A percentile compares a stretch with the other conserved stretches of the same genome.
Conservation (phyloP, 2,797 vertebrate genomes). For the Sebastes diploproa region DNA sequence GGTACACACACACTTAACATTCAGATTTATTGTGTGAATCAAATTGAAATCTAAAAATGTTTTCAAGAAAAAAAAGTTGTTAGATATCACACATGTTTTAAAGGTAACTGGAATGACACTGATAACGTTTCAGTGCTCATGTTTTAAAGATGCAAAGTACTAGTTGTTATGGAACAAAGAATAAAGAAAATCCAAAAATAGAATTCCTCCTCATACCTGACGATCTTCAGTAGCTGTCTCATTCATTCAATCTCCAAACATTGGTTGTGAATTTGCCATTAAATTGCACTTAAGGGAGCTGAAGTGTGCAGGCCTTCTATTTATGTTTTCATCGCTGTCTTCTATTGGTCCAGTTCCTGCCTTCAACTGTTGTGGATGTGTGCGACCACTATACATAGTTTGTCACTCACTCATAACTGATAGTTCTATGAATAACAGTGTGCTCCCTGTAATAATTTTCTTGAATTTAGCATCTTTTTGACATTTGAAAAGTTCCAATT, state of each 20-base stretch:
- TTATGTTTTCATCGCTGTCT: no score
- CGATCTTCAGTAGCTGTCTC: background rate
- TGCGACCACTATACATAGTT: no score
- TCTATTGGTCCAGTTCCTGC: no score
- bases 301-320: rapidly evolving
- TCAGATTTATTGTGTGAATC: background rate
- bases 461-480: background rate
- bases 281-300: no score
- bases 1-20: slow-evolving; percentile 75
- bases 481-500: background rate
- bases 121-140: background rate
- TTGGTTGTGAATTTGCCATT: no score
- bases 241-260: background rate
- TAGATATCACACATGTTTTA: no score
- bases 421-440: background rate
- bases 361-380: no score
- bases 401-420: background rate
- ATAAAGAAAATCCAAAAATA: background rate
- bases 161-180: background rate
- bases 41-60: background rate
- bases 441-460: background rate
- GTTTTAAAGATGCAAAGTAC: background rate
- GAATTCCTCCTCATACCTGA: background rate
- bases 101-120: background rate
- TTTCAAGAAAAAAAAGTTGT: background rate